phyloP scores from a whole-genome alignment of 2,888 invertebrate genomes.

The Thyatira batis region DNA sequence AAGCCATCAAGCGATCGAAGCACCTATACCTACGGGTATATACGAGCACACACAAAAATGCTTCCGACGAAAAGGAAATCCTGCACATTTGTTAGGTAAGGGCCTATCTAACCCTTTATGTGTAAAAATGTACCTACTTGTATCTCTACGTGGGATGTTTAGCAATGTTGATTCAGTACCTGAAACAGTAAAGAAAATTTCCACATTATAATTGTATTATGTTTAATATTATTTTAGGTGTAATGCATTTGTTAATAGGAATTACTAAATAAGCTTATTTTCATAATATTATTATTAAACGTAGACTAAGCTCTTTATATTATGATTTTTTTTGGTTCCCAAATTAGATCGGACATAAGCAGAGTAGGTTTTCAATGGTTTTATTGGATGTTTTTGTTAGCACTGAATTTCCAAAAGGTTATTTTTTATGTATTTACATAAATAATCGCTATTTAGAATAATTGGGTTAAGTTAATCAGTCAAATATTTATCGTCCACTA shows the following conservation, averaged over 20 bases:
- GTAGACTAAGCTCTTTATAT: no score
- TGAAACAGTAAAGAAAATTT: neutral
- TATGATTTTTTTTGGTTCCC: no score
- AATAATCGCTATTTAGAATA: neutral
- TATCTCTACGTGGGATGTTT: neutral
- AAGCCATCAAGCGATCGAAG: slow-evolving; percentile 4
- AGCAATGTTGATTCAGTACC: neutral
- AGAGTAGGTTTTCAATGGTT: no score
- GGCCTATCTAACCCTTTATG: slow-evolving; percentile 21
- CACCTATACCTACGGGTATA: neutral
- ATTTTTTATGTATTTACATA: neutral
- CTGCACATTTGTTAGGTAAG: slow-evolving; percentile 21
- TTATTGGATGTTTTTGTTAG: no score
- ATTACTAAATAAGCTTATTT: neutral
- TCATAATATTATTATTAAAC: neutral
- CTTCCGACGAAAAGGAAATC: slow-evolving; percentile 23
- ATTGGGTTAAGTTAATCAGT: neutral
- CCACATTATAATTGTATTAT: neutral
- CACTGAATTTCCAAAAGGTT: no score
- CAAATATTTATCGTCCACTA: no score
- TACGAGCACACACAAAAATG: slow-evolving; percentile 7
- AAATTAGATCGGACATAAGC: no score
- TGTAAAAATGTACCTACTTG: slow-evolving; percentile 12
- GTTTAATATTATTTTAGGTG: neutral
- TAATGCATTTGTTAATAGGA: neutral